A percentile compares a stretch with the other conserved stretches of the same genome.
Conservation (phyloP, 2,888 invertebrate species). For the Incurvaria masculella region DNA sequence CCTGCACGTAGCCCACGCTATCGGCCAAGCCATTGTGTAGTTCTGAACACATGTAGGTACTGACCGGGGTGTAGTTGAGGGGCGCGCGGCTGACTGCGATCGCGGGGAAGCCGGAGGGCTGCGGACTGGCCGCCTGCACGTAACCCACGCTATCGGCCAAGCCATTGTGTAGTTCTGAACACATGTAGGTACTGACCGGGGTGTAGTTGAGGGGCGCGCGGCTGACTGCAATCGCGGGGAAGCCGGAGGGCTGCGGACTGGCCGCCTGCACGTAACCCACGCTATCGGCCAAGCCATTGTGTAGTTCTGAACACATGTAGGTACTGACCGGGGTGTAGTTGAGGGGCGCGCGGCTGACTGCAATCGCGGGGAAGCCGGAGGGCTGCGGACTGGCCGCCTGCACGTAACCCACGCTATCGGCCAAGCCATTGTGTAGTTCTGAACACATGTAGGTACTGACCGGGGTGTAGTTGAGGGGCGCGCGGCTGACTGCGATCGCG, state of each 20-base stretch:
- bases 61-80: slow-evolving; percentile 91
- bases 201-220: slow-evolving; percentile 91
- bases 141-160: slow-evolving; percentile 88
- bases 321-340: slow-evolving; percentile 92
- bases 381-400: slow-evolving; percentile 98
- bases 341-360: slow-evolving; percentile 89
- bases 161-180: too few species aligned
- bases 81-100: slow-evolving; percentile 92
- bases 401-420: slow-evolving; percentile 89
- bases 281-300: slow-evolving; percentile 79
- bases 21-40: too few species aligned
- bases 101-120: slow-evolving; percentile 92
- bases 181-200: slow-evolving; percentile 91
- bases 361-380: slow-evolving; percentile 91
- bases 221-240: slow-evolving; percentile 91
- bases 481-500: slow-evolving; percentile 89
- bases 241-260: slow-evolving; percentile 94
- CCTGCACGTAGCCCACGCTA: slow-evolving; percentile 93
- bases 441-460: too few species aligned
- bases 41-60: too few species aligned
- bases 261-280: slow-evolving; percentile 96
- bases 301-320: too few species aligned
- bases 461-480: slow-evolving; percentile 91
- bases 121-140: slow-evolving; percentile 96
- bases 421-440: too few species aligned